phyloP scores from a whole-genome alignment of 2,888 invertebrate species.

The Thera obeliscata region DNA sequence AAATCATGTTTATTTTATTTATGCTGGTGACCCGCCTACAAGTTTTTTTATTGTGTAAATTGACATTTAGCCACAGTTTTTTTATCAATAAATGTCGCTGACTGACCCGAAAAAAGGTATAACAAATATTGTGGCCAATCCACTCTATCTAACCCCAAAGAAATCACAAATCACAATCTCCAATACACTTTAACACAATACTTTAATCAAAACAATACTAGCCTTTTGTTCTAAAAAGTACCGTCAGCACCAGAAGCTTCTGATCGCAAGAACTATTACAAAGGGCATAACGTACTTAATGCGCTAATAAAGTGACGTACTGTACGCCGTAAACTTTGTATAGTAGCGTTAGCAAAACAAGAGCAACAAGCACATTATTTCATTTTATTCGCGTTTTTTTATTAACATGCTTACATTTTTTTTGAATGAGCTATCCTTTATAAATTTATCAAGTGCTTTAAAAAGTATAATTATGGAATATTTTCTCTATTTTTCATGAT shows the following conservation, averaged over 20 bases:
- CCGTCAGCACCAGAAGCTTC: conserved; percentile 43
- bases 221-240: conserved; percentile 30
- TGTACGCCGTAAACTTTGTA: conserved; percentile 51
- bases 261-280: conserved; percentile 54
- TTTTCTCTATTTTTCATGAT: too few species aligned
- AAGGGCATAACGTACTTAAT: conserved; percentile 54
- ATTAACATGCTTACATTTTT: too few species aligned
- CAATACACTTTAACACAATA: neutral
- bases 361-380: neutral
- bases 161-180: neutral
- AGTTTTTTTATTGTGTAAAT: too few species aligned
- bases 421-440: too few species aligned
- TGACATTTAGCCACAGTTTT: too few species aligned
- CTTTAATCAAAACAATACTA: conserved; percentile 8
- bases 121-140: too few species aligned
- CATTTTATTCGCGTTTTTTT: neutral
- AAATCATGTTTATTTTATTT: too few species aligned
- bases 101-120: too few species aligned
- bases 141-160: neutral
- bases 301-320: conserved; percentile 58
- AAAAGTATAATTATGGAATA: too few species aligned
- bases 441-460: too few species aligned
- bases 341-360: conserved; percentile 45
- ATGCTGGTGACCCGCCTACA: too few species aligned
- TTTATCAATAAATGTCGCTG: too few species aligned